phyloP scores from a whole-genome alignment of 2,113 vertebrate species.

The Pachyramphus minor region DNA sequence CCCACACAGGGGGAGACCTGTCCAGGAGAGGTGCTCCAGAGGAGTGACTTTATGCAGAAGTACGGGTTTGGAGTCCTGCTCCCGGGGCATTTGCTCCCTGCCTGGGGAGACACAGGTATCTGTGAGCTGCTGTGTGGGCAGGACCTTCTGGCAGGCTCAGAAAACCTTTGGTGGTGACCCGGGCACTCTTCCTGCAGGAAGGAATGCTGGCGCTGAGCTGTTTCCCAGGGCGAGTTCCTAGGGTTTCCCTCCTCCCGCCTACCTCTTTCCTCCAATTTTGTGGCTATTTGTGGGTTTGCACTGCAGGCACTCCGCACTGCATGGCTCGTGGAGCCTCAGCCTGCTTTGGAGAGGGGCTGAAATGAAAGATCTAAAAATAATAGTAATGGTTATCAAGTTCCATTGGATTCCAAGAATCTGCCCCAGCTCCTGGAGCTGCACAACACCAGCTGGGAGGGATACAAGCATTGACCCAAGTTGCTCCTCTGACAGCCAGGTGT shows the following conservation, averaged over 20 bases:
- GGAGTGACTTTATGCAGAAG: not conserved
- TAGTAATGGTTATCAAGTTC: not conserved
- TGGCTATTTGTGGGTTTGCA: not conserved
- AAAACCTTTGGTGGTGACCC: not conserved
- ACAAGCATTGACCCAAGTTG: not conserved
- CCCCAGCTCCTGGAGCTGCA: not conserved
- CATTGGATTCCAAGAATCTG: not conserved
- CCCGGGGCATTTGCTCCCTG: not conserved
- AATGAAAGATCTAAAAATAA: not conserved
- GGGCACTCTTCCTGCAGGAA: constrained; percentile 3
- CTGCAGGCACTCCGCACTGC: not conserved
- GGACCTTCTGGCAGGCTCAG: not conserved
- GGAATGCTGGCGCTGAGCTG: not conserved
- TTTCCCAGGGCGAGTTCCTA: constrained; percentile 1
- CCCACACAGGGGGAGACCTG: accelerated
- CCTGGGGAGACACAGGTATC: accelerated
- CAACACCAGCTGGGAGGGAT: not conserved
- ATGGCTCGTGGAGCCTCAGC: not conserved
- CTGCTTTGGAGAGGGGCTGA: not conserved
- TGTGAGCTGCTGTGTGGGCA: not conserved
- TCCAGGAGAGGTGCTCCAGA: not conserved
- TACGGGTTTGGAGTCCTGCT: not conserved
- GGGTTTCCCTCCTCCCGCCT: constrained; percentile 28
- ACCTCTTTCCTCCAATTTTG: constrained; percentile 28
- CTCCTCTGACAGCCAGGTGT: not conserved